phyloP scores from a whole-genome alignment of 2,113 vertebrate genomes.

The Nycticebus coucang region DNA sequence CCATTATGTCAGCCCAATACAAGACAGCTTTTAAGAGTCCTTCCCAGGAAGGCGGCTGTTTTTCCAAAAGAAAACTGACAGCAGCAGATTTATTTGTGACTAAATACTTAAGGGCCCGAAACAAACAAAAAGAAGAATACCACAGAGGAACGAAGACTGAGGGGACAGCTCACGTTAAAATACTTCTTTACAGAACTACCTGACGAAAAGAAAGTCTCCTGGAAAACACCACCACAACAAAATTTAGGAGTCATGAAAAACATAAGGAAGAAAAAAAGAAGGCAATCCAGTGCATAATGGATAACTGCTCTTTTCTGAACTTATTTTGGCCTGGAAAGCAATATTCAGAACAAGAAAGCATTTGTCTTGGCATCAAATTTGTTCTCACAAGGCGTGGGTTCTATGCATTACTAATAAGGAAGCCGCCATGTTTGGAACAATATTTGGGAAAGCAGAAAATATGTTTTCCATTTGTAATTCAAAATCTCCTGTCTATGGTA shows the following conservation, averaged over 20 bases:
- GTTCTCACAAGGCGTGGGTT: constrained; percentile 59
- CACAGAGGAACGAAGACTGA: constrained; percentile 14
- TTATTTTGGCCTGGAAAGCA: constrained; percentile 50
- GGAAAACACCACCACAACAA: background rate
- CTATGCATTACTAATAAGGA: constrained; percentile 69
- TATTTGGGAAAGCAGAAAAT: constrained; percentile 67
- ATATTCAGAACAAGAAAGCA: constrained; percentile 46
- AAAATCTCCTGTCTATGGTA: constrained; percentile 41
- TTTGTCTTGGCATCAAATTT: constrained; percentile 60
- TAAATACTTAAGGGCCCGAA: constrained; percentile 61
- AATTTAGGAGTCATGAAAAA: background rate
- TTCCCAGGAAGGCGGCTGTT: constrained; percentile 69
- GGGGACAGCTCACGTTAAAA: constrained; percentile 12
- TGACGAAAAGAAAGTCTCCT: background rate
- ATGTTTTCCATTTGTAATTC: constrained; percentile 64
- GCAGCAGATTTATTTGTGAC: constrained; percentile 75
- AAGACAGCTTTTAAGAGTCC: constrained; percentile 62
- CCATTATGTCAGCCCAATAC: constrained; percentile 66
- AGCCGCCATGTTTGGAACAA: constrained; percentile 35
- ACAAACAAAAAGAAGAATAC: constrained; percentile 55
- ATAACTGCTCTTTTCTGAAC: constrained; percentile 58
- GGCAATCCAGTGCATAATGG: background rate
- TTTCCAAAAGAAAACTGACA: constrained; percentile 66
- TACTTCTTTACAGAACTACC: constrained; percentile 51
- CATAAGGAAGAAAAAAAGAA: constrained; percentile 28